A percentile compares a stretch with the other conserved stretches of the same genome.
Conservation (phyloP, 2,113 vertebrate species). For the Oenanthe melanoleuca region DNA sequence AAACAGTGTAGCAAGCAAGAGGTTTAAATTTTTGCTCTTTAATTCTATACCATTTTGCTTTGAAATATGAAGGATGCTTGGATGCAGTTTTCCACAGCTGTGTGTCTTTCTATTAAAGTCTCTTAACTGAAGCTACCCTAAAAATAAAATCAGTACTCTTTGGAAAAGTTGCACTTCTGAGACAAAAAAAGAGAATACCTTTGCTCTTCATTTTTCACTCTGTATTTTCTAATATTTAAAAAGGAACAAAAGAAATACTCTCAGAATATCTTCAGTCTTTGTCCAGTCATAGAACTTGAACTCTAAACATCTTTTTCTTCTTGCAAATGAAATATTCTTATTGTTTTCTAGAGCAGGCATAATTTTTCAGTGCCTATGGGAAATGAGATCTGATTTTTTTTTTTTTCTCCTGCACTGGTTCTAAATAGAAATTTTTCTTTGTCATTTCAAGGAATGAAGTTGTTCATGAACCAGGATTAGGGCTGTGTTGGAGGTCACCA, state of each 20-base stretch:
- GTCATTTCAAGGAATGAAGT: not conserved
- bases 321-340: not conserved
- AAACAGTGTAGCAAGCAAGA: not conserved
- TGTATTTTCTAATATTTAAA: not conserved
- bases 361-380: not conserved
- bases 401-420: not conserved
- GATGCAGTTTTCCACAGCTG: not conserved
- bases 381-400: not conserved
- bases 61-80: not conserved
- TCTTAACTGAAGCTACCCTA: not conserved
- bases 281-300: not conserved
- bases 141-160: not conserved
- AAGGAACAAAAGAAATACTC: not conserved
- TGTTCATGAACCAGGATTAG: not conserved
- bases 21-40: not conserved
- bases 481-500: not conserved
- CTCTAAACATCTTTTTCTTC: not conserved
- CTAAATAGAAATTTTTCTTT: not conserved
- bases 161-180: not conserved
- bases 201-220: not conserved
- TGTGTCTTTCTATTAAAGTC: not conserved
- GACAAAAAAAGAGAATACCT: not conserved
- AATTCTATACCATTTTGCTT: constrained; percentile 9
- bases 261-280: not conserved
- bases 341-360: not conserved